Conservation (phyloP, 1,140 invertebrate genomes). For the Onthophagus taurus region DNA sequence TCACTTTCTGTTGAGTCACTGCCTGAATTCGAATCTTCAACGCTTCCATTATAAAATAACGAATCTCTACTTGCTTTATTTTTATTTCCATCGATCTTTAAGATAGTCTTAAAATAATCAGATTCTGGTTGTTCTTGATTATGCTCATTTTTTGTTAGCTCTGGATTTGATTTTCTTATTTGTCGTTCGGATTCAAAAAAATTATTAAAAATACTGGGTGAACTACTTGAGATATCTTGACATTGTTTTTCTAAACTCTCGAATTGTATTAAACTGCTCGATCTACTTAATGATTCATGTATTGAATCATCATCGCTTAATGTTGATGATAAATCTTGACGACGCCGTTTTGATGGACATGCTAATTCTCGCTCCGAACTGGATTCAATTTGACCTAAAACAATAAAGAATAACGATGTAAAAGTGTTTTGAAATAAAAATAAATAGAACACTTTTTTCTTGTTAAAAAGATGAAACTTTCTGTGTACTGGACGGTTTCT, state of each 20-base stretch:
- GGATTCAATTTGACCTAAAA: constrained; percentile 43
- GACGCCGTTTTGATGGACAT: constrained; percentile 67
- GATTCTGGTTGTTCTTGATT: constrained; percentile 27
- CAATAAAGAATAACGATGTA: too few relatives aligned
- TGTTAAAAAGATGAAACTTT: too few relatives aligned
- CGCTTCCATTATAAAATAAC: constrained; percentile 12
- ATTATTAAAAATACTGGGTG: constrained; percentile 42
- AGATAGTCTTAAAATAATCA: constrained; percentile 26
- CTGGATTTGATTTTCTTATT: constrained; percentile 41
- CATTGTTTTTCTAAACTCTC: constrained; percentile 66
- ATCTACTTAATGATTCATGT: constrained; percentile 52
- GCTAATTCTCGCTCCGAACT: constrained; percentile 67
- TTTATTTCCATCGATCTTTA: constrained; percentile 24
- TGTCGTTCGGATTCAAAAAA: constrained; percentile 46
- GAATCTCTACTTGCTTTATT: background rate
- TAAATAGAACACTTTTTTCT: too few relatives aligned
- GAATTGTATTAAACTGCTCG: constrained; percentile 70
- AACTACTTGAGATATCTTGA: constrained; percentile 37
- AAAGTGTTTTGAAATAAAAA: too few relatives aligned
- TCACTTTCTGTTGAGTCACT: constrained; percentile 31
- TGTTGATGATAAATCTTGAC: constrained; percentile 41
- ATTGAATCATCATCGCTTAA: constrained; percentile 42
- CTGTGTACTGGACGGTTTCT: too few relatives aligned
- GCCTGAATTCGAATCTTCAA: constrained; percentile 9
- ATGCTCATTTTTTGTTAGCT: constrained; percentile 41